phyloP scores from a whole-genome alignment of 2,888 invertebrate species.

The Ophioninae sp. region DNA sequence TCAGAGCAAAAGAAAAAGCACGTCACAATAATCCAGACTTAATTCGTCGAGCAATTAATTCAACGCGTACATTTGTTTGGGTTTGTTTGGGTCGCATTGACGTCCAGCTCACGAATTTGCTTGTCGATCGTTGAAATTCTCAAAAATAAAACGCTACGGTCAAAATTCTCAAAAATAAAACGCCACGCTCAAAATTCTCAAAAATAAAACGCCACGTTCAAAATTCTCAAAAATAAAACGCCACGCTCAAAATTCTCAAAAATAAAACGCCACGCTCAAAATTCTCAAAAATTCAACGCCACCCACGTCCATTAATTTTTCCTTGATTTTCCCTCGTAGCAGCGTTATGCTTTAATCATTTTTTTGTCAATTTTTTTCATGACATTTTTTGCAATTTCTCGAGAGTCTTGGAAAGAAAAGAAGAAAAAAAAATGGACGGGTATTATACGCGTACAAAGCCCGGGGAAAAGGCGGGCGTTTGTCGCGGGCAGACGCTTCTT shows the following conservation, averaged over 20 bases:
- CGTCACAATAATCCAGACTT: no score
- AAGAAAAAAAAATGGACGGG: no score
- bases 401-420: neutral
- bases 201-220: neutral
- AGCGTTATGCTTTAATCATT: neutral
- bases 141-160: neutral
- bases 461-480: constrained; percentile 21
- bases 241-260: neutral
- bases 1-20: no score
- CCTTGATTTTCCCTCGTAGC: neutral
- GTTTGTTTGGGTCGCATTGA: no score
- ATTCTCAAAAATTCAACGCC: neutral
- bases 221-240: neutral
- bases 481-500: constrained; percentile 40
- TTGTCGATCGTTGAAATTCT: neutral
- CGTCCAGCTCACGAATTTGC: neutral
- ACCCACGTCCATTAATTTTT: neutral
- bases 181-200: neutral
- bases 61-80: no score
- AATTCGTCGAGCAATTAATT: no score
- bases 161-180: neutral
- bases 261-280: neutral
- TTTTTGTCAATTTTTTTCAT: neutral
- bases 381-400: neutral
- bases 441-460: constrained; percentile 4